phyloP scores from a whole-genome alignment of 2,113 vertebrate genomes.

The Nycticebus coucang region DNA sequence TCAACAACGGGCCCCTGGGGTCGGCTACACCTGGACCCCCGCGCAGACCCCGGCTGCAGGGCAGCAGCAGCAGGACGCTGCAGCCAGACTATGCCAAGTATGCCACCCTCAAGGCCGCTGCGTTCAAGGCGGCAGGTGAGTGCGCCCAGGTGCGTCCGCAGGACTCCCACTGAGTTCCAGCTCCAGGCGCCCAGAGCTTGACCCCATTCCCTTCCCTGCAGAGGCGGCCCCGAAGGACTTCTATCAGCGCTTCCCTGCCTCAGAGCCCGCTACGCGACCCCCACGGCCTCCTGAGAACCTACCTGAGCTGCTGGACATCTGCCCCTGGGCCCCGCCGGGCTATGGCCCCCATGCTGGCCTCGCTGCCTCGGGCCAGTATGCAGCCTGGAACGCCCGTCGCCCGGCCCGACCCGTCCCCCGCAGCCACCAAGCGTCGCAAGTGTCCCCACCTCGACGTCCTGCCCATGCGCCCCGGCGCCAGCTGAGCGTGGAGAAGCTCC shows the following conservation, averaged over 20 bases:
- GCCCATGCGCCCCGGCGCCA: conserved; percentile 87
- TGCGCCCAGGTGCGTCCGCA: neutral
- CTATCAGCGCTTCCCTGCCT: conserved; percentile 89
- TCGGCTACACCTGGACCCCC: conserved; percentile 67
- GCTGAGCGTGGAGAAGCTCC: conserved; percentile 92
- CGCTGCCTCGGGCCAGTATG: conserved; percentile 83
- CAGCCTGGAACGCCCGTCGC: conserved; percentile 84
- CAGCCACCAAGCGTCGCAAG: conserved; percentile 80
- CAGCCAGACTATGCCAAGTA: conserved; percentile 80
- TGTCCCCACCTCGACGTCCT: conserved; percentile 84
- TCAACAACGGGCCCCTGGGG: conserved; percentile 76
- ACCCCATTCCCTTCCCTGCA: conserved; percentile 70
- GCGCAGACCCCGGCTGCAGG: conserved; percentile 75
- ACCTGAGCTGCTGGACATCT: conserved; percentile 86
- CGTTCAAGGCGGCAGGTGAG: conserved; percentile 85
- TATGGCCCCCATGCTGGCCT: conserved; percentile 87
- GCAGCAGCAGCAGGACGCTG: conserved; percentile 65
- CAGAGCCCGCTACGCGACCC: conserved; percentile 83
- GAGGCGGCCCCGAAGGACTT: conserved; percentile 89
- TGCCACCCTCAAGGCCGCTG: conserved; percentile 80
- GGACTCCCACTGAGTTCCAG: neutral
- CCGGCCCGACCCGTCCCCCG: conserved; percentile 77
- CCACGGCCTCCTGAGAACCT: conserved; percentile 87
- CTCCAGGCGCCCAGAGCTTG: too few species aligned
- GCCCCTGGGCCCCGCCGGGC: conserved; percentile 86